These are phyloP conservation scores for Azemiops feae DNA, from an alignment of 2,113 vertebrate genomes.

Conservation along the genomic window DNA sequence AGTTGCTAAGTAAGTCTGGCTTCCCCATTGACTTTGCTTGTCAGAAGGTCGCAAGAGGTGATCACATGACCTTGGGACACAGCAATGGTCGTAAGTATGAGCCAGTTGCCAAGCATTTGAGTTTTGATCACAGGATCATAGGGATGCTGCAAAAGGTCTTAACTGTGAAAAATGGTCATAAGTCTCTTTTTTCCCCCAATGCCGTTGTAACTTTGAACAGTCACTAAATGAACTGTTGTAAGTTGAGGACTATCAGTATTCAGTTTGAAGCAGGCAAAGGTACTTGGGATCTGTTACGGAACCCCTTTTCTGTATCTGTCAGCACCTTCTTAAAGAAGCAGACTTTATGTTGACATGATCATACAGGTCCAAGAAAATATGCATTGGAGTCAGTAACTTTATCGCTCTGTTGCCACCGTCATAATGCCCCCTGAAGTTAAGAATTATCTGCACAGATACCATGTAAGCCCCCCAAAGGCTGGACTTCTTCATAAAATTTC, in stretches of 20 bases:
- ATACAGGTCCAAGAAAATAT: neutral
- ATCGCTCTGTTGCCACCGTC: neutral
- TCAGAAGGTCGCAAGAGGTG: too few relatives aligned
- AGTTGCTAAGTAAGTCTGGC: too few relatives aligned
- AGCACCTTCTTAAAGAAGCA: neutral
- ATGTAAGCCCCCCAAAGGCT: neutral
- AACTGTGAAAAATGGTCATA: too few relatives aligned
- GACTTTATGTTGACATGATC: neutral
- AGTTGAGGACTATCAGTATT: neutral
- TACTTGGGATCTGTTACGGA: neutral
- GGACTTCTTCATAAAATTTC: neutral
- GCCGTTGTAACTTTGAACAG: too few relatives aligned
- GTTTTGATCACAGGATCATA: too few relatives aligned
- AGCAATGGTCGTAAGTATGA: too few relatives aligned
- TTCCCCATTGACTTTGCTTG: too few relatives aligned
- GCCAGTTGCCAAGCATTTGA: too few relatives aligned
- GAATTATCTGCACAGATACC: neutral
- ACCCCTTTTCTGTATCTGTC: neutral
- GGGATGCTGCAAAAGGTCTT: too few relatives aligned
- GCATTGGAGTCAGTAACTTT: neutral
- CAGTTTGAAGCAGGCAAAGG: neutral
- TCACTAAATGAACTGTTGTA: too few relatives aligned
- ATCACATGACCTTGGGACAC: too few relatives aligned
- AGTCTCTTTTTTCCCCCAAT: too few relatives aligned
- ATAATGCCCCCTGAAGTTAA: neutral